A percentile compares a stretch with the other conserved stretches of the same genome.
These are phyloP conservation scores for Podarcis cretensis DNA, from an alignment of 2,113 vertebrate species.

Conservation along the genomic window DNA sequence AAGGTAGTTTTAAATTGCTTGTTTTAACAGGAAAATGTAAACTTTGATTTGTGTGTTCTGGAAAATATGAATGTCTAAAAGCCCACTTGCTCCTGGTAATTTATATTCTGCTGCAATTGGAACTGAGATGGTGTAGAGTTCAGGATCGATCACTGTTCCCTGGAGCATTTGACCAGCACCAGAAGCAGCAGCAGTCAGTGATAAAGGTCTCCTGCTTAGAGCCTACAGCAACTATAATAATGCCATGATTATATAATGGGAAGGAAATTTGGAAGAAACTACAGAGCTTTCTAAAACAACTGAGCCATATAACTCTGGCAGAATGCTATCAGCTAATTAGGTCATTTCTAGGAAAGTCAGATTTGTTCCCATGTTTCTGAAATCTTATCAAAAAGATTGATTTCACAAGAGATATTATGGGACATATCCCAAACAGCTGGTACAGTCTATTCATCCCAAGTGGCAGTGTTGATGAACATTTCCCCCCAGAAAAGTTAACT, in stretches of 20 bases:
- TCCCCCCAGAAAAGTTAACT: background rate
- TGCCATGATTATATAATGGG: background rate
- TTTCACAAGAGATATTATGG: background rate
- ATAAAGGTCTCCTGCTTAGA: background rate
- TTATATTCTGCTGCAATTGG: background rate
- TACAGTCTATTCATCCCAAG: background rate
- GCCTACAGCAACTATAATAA: background rate
- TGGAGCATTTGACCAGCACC: background rate
- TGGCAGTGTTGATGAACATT: background rate
- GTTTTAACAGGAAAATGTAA: background rate
- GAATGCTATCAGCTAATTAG: background rate
- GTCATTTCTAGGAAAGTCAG: background rate
- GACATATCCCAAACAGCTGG: background rate
- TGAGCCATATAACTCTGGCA: background rate
- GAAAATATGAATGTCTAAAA: background rate
- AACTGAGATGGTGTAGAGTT: background rate
- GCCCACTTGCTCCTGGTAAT: background rate
- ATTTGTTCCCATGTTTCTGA: background rate
- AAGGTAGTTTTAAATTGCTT: background rate
- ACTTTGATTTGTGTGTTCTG: background rate
- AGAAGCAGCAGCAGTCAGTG: background rate
- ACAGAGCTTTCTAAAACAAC: background rate
- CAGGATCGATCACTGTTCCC: background rate
- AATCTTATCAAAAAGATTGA: background rate
- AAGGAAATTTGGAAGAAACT: background rate